Evolutionary conservation across 2,113 vertebrate genomes (phyloP).

Genomic region (Lophura nycthemera): DNA sequence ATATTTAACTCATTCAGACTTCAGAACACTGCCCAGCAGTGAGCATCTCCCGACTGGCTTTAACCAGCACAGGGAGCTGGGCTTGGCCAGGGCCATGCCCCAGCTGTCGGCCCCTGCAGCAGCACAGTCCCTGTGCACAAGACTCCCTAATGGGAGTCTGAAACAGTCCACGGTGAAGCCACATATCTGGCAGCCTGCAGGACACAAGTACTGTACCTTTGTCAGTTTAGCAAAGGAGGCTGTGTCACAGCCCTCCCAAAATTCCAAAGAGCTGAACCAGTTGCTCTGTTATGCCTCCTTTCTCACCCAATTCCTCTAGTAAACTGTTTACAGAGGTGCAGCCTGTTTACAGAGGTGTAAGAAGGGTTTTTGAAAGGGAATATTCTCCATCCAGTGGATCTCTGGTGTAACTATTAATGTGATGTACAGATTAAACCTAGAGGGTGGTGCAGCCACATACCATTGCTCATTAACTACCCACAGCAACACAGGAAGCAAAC

Average conservation of each 20-base stretch:
- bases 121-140: background rate
- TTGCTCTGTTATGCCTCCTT: background rate
- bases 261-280: background rate
- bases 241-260: background rate
- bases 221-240: background rate
- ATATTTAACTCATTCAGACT: background rate
- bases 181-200: background rate
- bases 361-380: background rate
- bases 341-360: background rate
- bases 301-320: background rate
- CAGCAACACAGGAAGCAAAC: background rate
- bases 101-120: background rate
- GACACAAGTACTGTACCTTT: background rate
- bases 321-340: background rate
- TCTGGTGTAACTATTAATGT: background rate
- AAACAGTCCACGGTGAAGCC: background rate
- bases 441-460: background rate
- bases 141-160: background rate
- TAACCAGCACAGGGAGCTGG: background rate
- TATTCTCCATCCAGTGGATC: background rate
- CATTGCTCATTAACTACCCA: background rate
- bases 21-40: fast-evolving
- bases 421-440: background rate
- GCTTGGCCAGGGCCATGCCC: background rate
- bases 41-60: background rate